A percentile compares a stretch with the other conserved stretches of the same genome.
Evolutionary conservation across 1,140 invertebrate genomes (phyloP).

Genomic region (Delia radicum): DNA sequence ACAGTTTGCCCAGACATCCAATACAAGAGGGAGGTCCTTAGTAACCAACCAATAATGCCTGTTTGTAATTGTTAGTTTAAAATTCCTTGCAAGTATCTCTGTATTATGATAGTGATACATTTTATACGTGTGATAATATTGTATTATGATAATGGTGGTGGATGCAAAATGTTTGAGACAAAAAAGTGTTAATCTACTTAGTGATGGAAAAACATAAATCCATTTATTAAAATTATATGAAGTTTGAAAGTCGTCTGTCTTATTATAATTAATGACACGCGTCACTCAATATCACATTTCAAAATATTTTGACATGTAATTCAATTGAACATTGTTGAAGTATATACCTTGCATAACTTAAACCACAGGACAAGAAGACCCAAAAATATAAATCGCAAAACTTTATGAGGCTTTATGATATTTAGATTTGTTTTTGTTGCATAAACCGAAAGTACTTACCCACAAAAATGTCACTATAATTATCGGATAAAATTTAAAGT

Average conservation of each 20-base stretch:
- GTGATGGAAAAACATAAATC: background rate
- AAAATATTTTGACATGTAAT: conserved; percentile 29
- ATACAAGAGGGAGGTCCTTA: conserved; percentile 4
- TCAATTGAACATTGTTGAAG: background rate
- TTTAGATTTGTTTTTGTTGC: too few relatives aligned
- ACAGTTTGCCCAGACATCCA: background rate
- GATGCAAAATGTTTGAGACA: background rate
- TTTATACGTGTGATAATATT: background rate
- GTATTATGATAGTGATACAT: background rate
- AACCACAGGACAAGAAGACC: too few relatives aligned
- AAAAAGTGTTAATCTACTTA: conserved; percentile 14
- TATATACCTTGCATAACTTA: too few relatives aligned
- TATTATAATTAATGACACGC: conserved; percentile 7
- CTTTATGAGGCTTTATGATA: too few relatives aligned
- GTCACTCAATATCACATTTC: conserved; percentile 23
- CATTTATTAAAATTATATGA: background rate
- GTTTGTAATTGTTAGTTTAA: too few relatives aligned
- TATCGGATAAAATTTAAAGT: too few relatives aligned
- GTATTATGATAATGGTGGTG: background rate
- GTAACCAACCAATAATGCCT: conserved; percentile 5
- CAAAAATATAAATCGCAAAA: too few relatives aligned
- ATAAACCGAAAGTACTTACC: too few relatives aligned
- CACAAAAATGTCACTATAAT: too few relatives aligned
- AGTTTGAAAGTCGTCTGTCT: background rate
- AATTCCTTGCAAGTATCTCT: background rate